Percentiles rank a stretch among this genome's conserved stretches.
Evolutionary conservation across 2,888 invertebrate genomes (phyloP).

Genomic region (Catocala fraxini): DNA sequence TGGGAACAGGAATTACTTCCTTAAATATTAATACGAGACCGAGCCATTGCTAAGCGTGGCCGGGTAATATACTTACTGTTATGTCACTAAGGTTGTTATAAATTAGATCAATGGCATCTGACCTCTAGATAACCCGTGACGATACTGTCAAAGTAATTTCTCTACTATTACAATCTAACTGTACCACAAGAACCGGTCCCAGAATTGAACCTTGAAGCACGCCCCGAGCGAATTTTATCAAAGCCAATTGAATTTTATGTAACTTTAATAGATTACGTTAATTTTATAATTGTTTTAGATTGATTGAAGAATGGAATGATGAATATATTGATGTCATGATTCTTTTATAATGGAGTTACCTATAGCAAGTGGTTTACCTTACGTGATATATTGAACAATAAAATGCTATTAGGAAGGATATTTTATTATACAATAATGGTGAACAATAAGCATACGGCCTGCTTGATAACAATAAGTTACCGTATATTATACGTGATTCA

Average conservation of each 20-base stretch:
- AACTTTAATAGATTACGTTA: constrained; percentile 25
- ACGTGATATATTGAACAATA: too few species aligned
- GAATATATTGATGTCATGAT: background rate
- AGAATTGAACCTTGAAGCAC: constrained; percentile 47
- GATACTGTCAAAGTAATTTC: constrained; percentile 59
- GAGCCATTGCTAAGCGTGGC: too few species aligned
- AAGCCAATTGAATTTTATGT: constrained; percentile 35
- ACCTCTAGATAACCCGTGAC: constrained; percentile 52
- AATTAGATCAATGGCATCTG: constrained; percentile 48
- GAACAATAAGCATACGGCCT: too few species aligned
- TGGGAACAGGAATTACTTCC: too few species aligned
- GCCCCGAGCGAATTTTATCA: constrained; percentile 32
- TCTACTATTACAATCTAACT: constrained; percentile 46
- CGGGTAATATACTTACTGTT: too few species aligned
- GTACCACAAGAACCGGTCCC: constrained; percentile 51
- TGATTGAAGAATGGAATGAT: constrained; percentile 14
- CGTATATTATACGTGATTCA: too few species aligned
- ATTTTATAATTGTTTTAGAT: constrained; percentile 27
- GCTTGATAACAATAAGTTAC: too few species aligned
- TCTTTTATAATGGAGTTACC: too few species aligned
- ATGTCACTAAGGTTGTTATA: constrained; percentile 36
- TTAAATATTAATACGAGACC: too few species aligned
- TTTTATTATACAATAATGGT: too few species aligned
- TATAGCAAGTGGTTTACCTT: too few species aligned
- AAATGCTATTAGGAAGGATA: too few species aligned